Evolutionary conservation across 1,140 invertebrate species (phyloP).

Genomic region (Probaryconus sp.): DNA sequence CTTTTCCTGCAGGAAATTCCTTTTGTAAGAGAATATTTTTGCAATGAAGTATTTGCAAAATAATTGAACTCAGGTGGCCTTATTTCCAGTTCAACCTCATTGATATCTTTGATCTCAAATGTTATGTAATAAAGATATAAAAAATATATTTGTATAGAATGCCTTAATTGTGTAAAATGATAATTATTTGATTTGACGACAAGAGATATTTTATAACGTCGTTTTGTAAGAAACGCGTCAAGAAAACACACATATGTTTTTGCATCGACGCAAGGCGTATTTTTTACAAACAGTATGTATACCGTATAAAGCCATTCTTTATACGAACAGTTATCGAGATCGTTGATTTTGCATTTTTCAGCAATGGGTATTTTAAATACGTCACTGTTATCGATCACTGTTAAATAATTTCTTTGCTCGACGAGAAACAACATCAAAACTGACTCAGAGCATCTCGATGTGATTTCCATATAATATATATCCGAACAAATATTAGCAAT

Average conservation of each 20-base stretch:
- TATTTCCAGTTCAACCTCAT: conserved; percentile 46
- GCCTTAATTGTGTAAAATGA: conserved; percentile 39
- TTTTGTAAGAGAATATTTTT: conserved; percentile 8
- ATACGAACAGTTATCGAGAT: too few relatives aligned
- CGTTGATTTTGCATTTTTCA: too few relatives aligned
- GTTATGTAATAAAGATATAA: conserved; percentile 6
- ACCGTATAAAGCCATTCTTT: too few relatives aligned
- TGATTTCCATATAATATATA: too few relatives aligned
- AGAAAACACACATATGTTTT: not conserved
- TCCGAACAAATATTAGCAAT: conserved; percentile 9
- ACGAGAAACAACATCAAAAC: too few relatives aligned
- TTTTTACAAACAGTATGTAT: conserved; percentile 24
- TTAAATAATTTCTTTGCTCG: too few relatives aligned
- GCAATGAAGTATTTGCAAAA: conserved; percentile 11
- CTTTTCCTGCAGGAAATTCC: too few relatives aligned
- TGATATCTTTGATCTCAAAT: conserved; percentile 25
- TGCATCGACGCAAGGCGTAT: not conserved
- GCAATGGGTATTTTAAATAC: too few relatives aligned
- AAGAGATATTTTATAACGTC: conserved; percentile 39
- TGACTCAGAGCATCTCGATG: too few relatives aligned
- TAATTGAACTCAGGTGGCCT: conserved; percentile 31
- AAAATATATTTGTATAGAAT: conserved; percentile 38
- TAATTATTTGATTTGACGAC: conserved; percentile 15
- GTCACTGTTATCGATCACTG: too few relatives aligned
- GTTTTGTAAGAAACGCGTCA: conserved; percentile 29